These are phyloP conservation scores for Mustela nigripes DNA, from an alignment of 2,113 vertebrate genomes.

Conservation along the genomic window DNA sequence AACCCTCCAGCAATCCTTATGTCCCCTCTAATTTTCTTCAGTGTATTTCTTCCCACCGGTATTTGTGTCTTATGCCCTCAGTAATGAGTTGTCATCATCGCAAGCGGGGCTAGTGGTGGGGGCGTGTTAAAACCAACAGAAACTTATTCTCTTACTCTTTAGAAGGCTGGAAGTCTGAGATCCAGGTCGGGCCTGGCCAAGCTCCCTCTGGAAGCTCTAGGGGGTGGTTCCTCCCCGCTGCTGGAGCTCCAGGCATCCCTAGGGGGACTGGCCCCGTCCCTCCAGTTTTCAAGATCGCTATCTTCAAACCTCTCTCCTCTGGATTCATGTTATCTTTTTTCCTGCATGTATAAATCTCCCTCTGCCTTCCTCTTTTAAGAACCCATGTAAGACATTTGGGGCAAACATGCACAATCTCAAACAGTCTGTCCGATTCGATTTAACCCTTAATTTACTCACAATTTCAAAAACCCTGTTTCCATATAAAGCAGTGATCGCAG, in stretches of 20 bases:
- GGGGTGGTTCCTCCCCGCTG: neutral
- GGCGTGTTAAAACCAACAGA: neutral
- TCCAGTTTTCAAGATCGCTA: neutral
- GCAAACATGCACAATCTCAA: neutral
- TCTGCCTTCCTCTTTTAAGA: neutral
- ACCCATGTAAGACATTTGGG: accelerated
- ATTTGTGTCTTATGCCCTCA: neutral
- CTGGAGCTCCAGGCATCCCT: accelerated
- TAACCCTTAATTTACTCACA: neutral
- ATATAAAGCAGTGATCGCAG: neutral
- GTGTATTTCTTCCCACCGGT: neutral
- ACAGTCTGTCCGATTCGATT: neutral
- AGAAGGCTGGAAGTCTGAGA: neutral
- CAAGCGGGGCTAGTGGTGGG: no score
- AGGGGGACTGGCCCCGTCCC: accelerated
- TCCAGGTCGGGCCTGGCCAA: accelerated
- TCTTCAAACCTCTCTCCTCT: neutral
- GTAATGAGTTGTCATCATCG: neutral
- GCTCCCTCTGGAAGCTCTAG: neutral
- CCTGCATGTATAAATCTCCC: neutral
- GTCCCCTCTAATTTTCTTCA: neutral
- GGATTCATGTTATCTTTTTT: neutral
- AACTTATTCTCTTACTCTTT: neutral
- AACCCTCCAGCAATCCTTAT: neutral
- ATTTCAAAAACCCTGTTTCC: neutral